Percentiles rank a stretch among this genome's conserved stretches.
These are phyloP conservation scores for Rhyacichthys aspro DNA, from an alignment of 2,797 vertebrate species.

Conservation along the genomic window DNA sequence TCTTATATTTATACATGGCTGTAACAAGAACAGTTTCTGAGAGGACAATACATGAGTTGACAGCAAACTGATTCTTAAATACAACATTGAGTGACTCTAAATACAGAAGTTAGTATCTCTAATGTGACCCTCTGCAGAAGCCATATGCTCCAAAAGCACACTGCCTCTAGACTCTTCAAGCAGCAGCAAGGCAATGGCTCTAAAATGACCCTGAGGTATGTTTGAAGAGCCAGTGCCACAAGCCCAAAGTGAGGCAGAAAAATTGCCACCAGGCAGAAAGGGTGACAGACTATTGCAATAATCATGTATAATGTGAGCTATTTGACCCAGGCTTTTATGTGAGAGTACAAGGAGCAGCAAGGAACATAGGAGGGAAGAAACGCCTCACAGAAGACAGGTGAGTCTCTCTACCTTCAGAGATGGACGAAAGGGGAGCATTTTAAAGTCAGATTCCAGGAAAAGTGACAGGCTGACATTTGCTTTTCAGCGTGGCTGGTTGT, in stretches of 20 bases:
- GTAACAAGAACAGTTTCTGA: no score
- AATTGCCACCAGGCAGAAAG: constrained; percentile 40
- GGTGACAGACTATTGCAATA: constrained; percentile 53
- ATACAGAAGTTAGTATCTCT: no score
- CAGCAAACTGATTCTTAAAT: no score
- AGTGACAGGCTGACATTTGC: constrained; percentile 80
- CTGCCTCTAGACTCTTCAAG: constrained; percentile 32
- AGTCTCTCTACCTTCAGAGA: constrained; percentile 42
- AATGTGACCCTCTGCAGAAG: constrained; percentile 24
- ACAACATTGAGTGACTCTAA: no score
- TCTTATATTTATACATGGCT: no score
- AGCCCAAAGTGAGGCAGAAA: constrained; percentile 27
- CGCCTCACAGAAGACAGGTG: constrained; percentile 43
- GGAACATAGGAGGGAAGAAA: constrained; percentile 35
- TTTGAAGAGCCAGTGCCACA: constrained; percentile 42
- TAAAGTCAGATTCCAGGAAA: constrained; percentile 69
- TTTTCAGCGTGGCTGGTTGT: constrained; percentile 70
- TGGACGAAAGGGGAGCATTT: constrained; percentile 59
- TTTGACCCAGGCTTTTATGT: constrained; percentile 61
- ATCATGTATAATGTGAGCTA: constrained; percentile 63
- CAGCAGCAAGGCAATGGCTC: constrained; percentile 48
- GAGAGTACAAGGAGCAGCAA: constrained; percentile 40
- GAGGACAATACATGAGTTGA: no score
- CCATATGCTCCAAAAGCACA: constrained; percentile 40
- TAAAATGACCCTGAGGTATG: constrained; percentile 45